phyloP scores from a whole-genome alignment of 2,888 invertebrate species.

The Euzophera pinguis region DNA sequence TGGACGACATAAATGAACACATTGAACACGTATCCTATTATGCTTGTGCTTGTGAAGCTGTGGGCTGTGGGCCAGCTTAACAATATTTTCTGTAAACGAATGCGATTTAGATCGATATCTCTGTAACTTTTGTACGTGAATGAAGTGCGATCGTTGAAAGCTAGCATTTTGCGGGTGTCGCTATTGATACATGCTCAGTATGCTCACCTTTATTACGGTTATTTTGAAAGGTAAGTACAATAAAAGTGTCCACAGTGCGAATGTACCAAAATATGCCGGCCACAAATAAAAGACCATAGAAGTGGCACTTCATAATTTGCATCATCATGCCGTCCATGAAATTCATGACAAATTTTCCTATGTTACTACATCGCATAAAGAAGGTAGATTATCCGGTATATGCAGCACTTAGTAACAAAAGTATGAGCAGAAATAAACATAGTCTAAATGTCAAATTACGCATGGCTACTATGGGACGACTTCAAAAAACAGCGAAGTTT shows the following conservation, averaged over 20 bases:
- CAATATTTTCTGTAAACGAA: constrained; percentile 8
- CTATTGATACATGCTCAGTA: constrained; percentile 8
- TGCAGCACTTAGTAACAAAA: too few relatives aligned
- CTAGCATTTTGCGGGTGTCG: constrained; percentile 11
- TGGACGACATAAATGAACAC: not conserved
- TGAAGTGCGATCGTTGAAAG: not conserved
- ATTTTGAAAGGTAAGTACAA: constrained; percentile 20
- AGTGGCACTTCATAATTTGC: not conserved
- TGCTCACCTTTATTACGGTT: constrained; percentile 3
- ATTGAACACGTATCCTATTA: not conserved
- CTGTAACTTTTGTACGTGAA: not conserved
- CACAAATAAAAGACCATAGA: not conserved
- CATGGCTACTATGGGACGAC: too few relatives aligned
- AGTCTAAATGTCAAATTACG: too few relatives aligned
- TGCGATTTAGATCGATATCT: constrained; percentile 5
- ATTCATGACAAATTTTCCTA: too few relatives aligned
- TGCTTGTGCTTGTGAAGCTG: not conserved
- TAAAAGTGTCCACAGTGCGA: constrained; percentile 17
- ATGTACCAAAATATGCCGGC: constrained; percentile 15
- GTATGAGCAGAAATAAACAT: too few relatives aligned
- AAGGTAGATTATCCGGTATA: too few relatives aligned
- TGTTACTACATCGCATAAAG: too few relatives aligned
- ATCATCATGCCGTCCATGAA: not conserved
- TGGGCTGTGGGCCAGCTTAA: not conserved
- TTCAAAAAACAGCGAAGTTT: too few relatives aligned